These are phyloP conservation scores for Lepidocyrtoides sp. DNA, from an alignment of 2,888 invertebrate species.

Conservation along the genomic window DNA sequence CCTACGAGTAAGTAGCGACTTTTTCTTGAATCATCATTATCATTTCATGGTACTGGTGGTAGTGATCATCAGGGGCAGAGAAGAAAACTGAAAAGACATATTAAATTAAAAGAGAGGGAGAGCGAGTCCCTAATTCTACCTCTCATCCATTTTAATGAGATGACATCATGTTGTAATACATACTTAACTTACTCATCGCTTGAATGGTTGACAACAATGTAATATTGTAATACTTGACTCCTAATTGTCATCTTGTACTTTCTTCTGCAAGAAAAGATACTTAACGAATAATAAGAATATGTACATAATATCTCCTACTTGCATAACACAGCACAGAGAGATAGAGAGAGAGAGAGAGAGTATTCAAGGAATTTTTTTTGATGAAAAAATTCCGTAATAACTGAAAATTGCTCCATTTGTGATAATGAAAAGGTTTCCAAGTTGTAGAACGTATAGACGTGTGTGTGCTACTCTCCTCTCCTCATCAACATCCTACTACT, in stretches of 20 bases:
- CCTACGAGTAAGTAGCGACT: too few relatives aligned
- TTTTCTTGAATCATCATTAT: not conserved
- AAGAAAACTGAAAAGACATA: conserved; percentile 17
- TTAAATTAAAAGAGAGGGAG: conserved; percentile 30
- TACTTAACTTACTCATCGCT: conserved; percentile 43
- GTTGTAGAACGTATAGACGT: not conserved
- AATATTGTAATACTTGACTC: conserved; percentile 35
- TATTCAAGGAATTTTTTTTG: too few relatives aligned
- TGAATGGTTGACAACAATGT: conserved; percentile 65
- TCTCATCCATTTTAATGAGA: conserved; percentile 81
- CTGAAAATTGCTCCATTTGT: not conserved
- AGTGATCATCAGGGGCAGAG: not conserved
- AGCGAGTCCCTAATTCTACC: conserved; percentile 67
- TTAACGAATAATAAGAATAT: too few relatives aligned
- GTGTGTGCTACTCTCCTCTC: too few relatives aligned
- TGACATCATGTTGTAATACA: conserved; percentile 62
- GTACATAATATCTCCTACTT: too few relatives aligned
- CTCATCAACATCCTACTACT: too few relatives aligned
- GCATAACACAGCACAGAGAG: too few relatives aligned
- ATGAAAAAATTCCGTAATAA: conserved; percentile 8
- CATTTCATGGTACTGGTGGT: conserved; percentile 16
- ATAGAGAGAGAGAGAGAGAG: too few relatives aligned
- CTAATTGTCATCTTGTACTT: conserved; percentile 7
- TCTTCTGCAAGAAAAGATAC: too few relatives aligned
- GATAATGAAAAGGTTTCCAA: not conserved